Evolutionary conservation across 1,140 invertebrate genomes (phyloP), one percentile per base, ranked within the genome.

Genomic region (Zaprionus camerounensis): DNA sequence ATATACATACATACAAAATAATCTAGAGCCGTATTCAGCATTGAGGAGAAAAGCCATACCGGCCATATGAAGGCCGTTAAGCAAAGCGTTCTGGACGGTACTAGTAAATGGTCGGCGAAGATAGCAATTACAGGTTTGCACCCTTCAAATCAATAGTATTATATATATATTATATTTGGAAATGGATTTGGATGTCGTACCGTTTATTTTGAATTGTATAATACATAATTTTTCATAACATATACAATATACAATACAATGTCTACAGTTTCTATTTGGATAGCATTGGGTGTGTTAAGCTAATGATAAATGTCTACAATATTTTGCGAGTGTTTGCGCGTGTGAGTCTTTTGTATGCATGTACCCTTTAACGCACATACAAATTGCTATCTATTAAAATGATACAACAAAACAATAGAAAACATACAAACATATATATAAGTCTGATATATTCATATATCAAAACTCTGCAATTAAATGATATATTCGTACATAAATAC

Each of bases 61-160:
- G 97, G 97, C 90, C 98, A 99, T 94, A 98, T 99, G 97, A 98
- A 97, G 94, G 96, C 97, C 46, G 98, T 99, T 74, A 99, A 99
- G 95, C 98, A 99, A 94, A 98, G 97, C 86, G 99, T 99, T 84
- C 95, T 99, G 93, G 99, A 99, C 94, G 99, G 99, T 88, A 99
- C 98, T 63, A 99, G 98, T 93, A 99, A 99, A 95, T 99, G 99
- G 99, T 99, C 98, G 91, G 99, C 99, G 85, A 99, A 99, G 96
- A 99, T 99, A 94, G 98, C 98, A 91, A 98, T 99, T 93, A 99
- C 98, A 97, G 98, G 98, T 99, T 97, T 96, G 97, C 53, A 96
- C 91, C 17, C 71, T 55, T 73, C 65, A 64, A 41, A 20, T 20
- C 20, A 20, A 24, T 51, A 22, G n/a, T 49, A 57, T 46, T 17